Evolutionary conservation across 2,888 invertebrate genomes (phyloP), one percentile per base, ranked within the genome.

Genomic region (Neoitamus cyanurus): DNA sequence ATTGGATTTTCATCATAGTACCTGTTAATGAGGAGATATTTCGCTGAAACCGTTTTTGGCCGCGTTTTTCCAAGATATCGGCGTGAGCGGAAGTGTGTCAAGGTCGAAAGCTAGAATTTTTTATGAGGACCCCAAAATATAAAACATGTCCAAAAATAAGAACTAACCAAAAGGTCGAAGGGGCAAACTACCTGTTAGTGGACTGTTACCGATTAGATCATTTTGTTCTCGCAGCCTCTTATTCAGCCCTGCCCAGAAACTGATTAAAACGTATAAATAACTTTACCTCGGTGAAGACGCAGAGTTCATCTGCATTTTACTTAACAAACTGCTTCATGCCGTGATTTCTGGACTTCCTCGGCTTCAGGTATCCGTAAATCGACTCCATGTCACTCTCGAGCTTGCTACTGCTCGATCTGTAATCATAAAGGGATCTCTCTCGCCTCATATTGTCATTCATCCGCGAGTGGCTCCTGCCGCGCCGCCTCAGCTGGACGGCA

Each of bases 331-430:
- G 89, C 88, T 91, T 91, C 85, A 91, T 87, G 86, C 91, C 90
- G 78, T 91, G 89, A 87, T 90, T 90, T 86, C 91, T 90, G 86
- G 90, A 89, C 86, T 91, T 90, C 87, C 91, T 90, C 25, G 91
- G 91, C 87, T 91, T 91, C 77, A 91, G 88, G 88, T 91, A 91
- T 85, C 91, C 91, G 88, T 91, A 91, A 88, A 91, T 91, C 86
- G 91, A 90, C 87, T 91, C 91, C 90, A 91, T 89, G 88, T 91
- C 90, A 88, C 89, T 90, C 86, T 91, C 90, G 87, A 89, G 87
- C 87, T 90, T 82, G 37, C 69, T 82, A 82, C 84, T 88, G 88
- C 83, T 87, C 87, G 87, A 89, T 88, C 87, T 87, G 86, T 83
- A 86, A 87, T 80, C 86, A 48, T 70, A 69, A 70, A 69, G 68